These are phyloP conservation scores for Mixornis gularis DNA, from an alignment of 2,113 vertebrate species.

Conservation along the genomic window DNA sequence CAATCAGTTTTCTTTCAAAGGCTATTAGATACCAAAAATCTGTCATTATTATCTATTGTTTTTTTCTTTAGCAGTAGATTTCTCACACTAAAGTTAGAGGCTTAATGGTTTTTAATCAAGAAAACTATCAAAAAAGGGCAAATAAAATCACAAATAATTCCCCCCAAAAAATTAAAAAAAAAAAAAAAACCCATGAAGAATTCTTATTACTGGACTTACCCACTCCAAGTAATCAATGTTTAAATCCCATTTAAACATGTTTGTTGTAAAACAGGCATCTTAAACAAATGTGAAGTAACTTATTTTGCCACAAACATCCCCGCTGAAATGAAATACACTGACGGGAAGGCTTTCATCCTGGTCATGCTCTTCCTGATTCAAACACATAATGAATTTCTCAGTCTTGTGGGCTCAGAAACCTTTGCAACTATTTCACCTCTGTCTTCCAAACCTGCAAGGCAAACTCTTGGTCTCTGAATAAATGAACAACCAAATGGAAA, in stretches of 20 bases:
- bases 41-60: background rate
- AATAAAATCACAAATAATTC: background rate
- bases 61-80: background rate
- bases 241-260: background rate
- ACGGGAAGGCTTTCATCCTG: background rate
- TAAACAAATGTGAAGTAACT: background rate
- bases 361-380: background rate
- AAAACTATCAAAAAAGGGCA: background rate
- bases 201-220: background rate
- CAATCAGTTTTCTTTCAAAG: background rate
- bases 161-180: fast-evolving
- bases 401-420: background rate
- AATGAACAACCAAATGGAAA: background rate
- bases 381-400: background rate
- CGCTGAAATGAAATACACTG: background rate
- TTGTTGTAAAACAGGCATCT: background rate
- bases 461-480: background rate
- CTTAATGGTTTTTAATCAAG: background rate
- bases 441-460: background rate
- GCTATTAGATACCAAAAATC: background rate
- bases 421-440: background rate
- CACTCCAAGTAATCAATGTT: background rate
- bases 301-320: background rate
- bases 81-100: background rate
- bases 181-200: background rate